Conservation (phyloP, 2,113 vertebrate species). For the Toxostoma redivivum region DNA sequence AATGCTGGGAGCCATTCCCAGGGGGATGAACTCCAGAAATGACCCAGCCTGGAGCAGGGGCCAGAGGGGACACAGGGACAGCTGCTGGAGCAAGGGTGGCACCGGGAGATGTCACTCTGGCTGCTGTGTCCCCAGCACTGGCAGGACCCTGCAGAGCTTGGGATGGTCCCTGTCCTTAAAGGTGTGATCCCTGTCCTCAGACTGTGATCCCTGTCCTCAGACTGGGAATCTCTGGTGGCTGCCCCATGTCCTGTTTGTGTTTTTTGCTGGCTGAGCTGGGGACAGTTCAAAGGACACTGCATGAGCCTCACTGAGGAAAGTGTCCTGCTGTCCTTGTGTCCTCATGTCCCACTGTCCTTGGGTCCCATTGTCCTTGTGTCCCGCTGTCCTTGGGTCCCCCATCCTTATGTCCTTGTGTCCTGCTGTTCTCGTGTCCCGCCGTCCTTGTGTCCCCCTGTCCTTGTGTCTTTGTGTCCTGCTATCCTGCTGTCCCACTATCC, state of each 20-base stretch:
- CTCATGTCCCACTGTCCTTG: neutral
- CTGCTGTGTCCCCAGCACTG: neutral
- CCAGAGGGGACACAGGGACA: neutral
- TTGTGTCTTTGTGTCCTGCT: no score
- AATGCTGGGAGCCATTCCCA: neutral
- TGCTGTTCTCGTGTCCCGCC: no score
- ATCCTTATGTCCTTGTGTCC: no score
- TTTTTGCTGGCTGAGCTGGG: neutral
- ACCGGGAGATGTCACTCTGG: neutral
- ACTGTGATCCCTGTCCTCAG: no score
- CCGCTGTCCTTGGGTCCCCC: neutral
- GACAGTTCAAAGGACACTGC: neutral
- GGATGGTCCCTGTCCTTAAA: neutral
- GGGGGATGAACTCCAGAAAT: neutral
- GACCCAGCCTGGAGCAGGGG: neutral
- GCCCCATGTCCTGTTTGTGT: neutral
- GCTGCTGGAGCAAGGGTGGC: neutral
- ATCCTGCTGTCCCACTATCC: no score
- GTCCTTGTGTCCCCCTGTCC: no score
- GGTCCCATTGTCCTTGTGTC: neutral
- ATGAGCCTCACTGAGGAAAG: neutral
- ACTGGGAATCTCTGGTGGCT: neutral
- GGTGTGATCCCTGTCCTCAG: no score
- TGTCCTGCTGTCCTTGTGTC: neutral
- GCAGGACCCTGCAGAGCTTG: neutral